These are phyloP conservation scores for Amiota communis DNA, from an alignment of 2,888 invertebrate species.

Conservation along the genomic window DNA sequence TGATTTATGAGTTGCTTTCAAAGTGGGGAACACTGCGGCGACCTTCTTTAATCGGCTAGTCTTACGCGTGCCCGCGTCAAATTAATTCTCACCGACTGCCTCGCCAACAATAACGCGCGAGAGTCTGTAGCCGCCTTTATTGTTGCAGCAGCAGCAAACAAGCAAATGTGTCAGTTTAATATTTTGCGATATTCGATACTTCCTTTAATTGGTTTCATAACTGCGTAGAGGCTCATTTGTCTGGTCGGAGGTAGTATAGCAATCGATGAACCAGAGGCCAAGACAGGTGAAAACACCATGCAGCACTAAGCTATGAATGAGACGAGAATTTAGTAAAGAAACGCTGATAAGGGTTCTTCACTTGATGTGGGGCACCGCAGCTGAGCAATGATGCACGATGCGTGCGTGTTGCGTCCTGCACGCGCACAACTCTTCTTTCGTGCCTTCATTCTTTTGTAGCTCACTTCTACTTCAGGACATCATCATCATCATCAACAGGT, in stretches of 20 bases:
- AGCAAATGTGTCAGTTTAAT: slow-evolving; percentile 50
- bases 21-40: slow-evolving; percentile 10
- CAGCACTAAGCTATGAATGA: slow-evolving; percentile 33
- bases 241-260: slow-evolving; percentile 53
- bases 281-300: slow-evolving; percentile 68
- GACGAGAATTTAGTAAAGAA: neutral
- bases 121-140: neutral
- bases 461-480: slow-evolving; percentile 30
- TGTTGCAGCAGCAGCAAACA: slow-evolving; percentile 3
- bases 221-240: slow-evolving; percentile 64
- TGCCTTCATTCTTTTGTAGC: neutral
- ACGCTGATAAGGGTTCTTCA: slow-evolving; percentile 33
- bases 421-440: neutral
- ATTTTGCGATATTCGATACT: slow-evolving; percentile 57
- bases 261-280: slow-evolving; percentile 59
- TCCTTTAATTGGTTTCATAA: slow-evolving; percentile 68
- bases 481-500: slow-evolving; percentile 64
- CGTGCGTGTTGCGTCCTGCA: slow-evolving; percentile 13
- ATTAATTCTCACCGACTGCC: slow-evolving; percentile 50
- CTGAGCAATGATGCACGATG: slow-evolving; percentile 16
- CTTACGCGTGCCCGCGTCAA: slow-evolving; percentile 41
- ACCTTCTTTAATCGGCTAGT: slow-evolving; percentile 10
- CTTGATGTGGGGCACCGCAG: slow-evolving; percentile 19
- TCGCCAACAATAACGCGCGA: slow-evolving; percentile 20
- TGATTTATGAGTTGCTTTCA: slow-evolving; percentile 59